phyloP scores from a whole-genome alignment of 2,888 invertebrate genomes.

The Orthosia incerta region DNA sequence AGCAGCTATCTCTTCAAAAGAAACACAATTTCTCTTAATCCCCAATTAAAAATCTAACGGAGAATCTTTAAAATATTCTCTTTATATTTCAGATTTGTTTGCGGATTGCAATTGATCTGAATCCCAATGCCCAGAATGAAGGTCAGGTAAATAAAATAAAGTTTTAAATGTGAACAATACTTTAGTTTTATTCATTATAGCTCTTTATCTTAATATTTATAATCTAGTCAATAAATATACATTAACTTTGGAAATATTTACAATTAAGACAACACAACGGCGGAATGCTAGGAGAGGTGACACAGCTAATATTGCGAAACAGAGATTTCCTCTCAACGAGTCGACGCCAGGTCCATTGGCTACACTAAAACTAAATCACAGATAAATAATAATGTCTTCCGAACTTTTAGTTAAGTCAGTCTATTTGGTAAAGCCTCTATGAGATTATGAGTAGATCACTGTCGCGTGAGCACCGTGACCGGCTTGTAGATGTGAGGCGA shows the following conservation, averaged over 20 bases:
- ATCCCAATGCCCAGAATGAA: slow-evolving; percentile 23
- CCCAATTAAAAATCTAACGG: slow-evolving; percentile 27
- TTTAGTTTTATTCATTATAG: slow-evolving; percentile 82
- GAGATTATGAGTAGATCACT: slow-evolving; percentile 77
- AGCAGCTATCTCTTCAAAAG: slow-evolving; percentile 14
- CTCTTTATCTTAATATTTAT: slow-evolving; percentile 81
- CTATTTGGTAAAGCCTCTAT: slow-evolving; percentile 69
- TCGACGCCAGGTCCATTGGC: slow-evolving; percentile 80
- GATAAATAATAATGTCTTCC: slow-evolving; percentile 79
- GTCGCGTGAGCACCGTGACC: slow-evolving; percentile 90
- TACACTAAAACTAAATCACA: slow-evolving; percentile 88
- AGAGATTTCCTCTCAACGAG: slow-evolving; percentile 74
- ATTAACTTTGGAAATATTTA: slow-evolving; percentile 85
- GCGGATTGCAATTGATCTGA: slow-evolving; percentile 5
- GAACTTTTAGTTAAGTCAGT: slow-evolving; percentile 56
- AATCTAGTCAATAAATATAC: slow-evolving; percentile 87
- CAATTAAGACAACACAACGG: slow-evolving; percentile 77
- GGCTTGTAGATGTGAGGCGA: slow-evolving; percentile 90
- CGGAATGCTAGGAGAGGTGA: slow-evolving; percentile 78
- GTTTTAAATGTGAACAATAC: slow-evolving; percentile 79
- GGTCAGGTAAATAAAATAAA: slow-evolving; percentile 74
- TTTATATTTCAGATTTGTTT: slow-evolving; percentile 20
- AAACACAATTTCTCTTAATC: slow-evolving; percentile 42
- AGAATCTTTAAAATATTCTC: slow-evolving; percentile 7
- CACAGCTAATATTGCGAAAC: slow-evolving; percentile 75